Percentiles rank a stretch among this genome's conserved stretches.
Conservation (phyloP, 1,140 invertebrate species). For the Homalodisca vitripennis region DNA sequence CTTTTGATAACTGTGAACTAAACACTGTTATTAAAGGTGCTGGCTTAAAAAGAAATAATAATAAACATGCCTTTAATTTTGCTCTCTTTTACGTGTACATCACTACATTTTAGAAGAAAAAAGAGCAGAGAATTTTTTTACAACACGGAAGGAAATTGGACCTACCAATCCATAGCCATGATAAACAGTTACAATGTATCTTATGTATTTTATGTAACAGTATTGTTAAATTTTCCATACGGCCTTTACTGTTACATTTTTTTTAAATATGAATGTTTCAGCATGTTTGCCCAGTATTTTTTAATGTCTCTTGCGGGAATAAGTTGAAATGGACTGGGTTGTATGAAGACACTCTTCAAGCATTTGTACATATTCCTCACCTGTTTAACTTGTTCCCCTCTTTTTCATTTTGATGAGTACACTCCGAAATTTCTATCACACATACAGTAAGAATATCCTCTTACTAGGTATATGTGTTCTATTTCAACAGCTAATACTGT, state of each 20-base stretch:
- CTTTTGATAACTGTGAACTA: background rate
- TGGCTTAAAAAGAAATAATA: background rate
- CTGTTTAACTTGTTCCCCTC: slow-evolving; percentile 37
- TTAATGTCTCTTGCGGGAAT: slow-evolving; percentile 18
- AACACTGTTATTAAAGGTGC: background rate
- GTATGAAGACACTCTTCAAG: slow-evolving; percentile 25
- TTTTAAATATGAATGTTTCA: slow-evolving; percentile 14
- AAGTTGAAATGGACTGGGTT: slow-evolving; percentile 18
- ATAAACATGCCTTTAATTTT: background rate
- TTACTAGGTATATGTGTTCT: slow-evolving; percentile 38
- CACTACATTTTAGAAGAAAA: background rate
- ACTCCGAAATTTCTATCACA: slow-evolving; percentile 41
- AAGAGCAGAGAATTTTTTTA: background rate
- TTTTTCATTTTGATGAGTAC: slow-evolving; percentile 38
- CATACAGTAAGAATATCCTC: slow-evolving; percentile 40
- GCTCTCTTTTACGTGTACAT: background rate
- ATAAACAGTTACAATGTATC: background rate
- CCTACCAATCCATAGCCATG: background rate
- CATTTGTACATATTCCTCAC: slow-evolving; percentile 38
- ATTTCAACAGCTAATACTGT: slow-evolving; percentile 15
- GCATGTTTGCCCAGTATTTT: slow-evolving; percentile 20
- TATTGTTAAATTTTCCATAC: slow-evolving; percentile 27
- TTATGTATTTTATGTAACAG: slow-evolving; percentile 1
- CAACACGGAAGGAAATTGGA: background rate
- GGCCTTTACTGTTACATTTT: slow-evolving; percentile 8